Percentiles rank a stretch among this genome's conserved stretches.
These are phyloP conservation scores for Anas georgica DNA, from an alignment of 2,797 vertebrate species.

Conservation along the genomic window DNA sequence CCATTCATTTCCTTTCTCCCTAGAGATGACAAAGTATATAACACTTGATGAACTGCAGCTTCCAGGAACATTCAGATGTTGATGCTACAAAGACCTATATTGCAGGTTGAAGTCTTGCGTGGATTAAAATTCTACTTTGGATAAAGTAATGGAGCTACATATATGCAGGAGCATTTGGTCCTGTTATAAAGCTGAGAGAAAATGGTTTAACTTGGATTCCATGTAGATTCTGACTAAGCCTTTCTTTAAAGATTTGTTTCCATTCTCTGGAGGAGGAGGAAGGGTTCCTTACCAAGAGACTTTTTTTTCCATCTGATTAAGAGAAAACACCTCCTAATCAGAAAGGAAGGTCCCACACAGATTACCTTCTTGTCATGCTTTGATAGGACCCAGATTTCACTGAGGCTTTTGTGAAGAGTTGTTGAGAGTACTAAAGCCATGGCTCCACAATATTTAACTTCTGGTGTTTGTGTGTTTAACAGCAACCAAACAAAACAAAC, in stretches of 20 bases:
- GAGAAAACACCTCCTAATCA: constrained; percentile 24
- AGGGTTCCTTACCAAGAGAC: constrained; percentile 16
- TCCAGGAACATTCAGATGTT: constrained; percentile 21
- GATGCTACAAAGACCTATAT: background rate
- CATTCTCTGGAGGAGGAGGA: constrained; percentile 49
- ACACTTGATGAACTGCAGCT: constrained; percentile 50
- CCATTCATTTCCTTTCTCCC: constrained; percentile 37
- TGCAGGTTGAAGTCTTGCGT: constrained; percentile 47
- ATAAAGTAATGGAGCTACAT: constrained; percentile 21
- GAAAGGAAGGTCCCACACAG: constrained; percentile 52
- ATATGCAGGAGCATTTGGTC: background rate
- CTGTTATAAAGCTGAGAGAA: constrained; percentile 11
- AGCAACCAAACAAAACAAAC: no score
- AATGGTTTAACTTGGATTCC: constrained; percentile 63
- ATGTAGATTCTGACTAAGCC: constrained; percentile 50
- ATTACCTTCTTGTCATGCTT: constrained; percentile 49
- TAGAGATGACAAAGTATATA: constrained; percentile 31
- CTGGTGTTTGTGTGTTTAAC: no score
- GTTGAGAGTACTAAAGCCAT: constrained; percentile 1
- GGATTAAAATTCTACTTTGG: constrained; percentile 57
- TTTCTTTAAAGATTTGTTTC: constrained; percentile 65
- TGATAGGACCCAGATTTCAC: constrained; percentile 49
- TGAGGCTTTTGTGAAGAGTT: constrained; percentile 40
- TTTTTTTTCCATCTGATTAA: constrained; percentile 53
- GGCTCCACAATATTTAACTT: background rate